These are phyloP conservation scores for Sebastes taczanowskii DNA, from an alignment of 2,797 vertebrate species.

Conservation along the genomic window DNA sequence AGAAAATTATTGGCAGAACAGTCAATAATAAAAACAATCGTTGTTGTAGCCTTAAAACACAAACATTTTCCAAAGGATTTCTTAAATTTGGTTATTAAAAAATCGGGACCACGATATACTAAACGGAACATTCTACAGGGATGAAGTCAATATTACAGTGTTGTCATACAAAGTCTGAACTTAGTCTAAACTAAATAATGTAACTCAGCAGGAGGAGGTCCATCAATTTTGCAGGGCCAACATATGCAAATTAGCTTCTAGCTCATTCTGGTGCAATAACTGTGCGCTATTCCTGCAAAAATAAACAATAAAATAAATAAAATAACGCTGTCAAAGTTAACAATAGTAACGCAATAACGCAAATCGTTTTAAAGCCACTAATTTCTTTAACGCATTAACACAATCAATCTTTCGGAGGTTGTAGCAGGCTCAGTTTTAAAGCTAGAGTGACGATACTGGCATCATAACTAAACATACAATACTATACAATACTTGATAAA, in stretches of 20 bases:
- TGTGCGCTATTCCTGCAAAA: not conserved
- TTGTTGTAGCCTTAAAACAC: too few relatives aligned
- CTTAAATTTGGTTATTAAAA: too few relatives aligned
- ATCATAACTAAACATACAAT: too few relatives aligned
- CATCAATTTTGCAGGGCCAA: slow-evolving; percentile 8
- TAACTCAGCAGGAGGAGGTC: not conserved
- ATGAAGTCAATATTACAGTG: not conserved
- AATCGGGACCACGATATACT: too few relatives aligned
- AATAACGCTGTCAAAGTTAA: not conserved
- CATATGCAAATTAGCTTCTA: too few relatives aligned
- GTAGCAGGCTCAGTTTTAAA: too few relatives aligned
- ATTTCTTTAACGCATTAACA: too few relatives aligned
- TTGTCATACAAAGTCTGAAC: not conserved
- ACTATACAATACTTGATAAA: too few relatives aligned
- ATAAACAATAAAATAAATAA: not conserved
- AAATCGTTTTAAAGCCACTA: not conserved
- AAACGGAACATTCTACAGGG: not conserved
- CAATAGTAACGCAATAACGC: too few relatives aligned
- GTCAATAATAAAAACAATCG: too few relatives aligned
- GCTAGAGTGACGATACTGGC: too few relatives aligned
- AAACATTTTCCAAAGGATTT: not conserved
- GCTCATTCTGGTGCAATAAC: not conserved
- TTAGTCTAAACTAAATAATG: not conserved
- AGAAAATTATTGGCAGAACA: not conserved
- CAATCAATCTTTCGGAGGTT: too few relatives aligned